Conservation (phyloP, 2,797 vertebrate species). For the Sebastes jordani region DNA sequence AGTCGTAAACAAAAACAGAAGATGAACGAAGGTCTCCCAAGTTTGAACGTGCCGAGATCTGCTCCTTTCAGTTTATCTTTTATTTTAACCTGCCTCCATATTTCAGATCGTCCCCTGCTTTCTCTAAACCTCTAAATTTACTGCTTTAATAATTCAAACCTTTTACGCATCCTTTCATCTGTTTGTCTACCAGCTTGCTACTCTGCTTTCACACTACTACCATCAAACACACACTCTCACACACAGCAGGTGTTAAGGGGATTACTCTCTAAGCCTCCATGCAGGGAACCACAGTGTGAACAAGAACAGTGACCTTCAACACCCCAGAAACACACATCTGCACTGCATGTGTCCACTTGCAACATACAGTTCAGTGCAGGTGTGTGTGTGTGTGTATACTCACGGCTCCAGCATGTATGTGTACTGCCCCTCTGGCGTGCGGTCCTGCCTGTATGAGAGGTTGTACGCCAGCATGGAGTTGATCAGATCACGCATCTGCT, state of each 20-base stretch:
- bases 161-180: not conserved
- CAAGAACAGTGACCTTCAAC: conserved; percentile 66
- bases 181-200: conserved; percentile 22
- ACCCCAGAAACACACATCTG: conserved; percentile 33
- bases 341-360: conserved; percentile 8
- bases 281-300: conserved; percentile 43
- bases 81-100: not conserved
- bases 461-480: conserved; percentile 95
- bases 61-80: not conserved
- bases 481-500: conserved; percentile 90
- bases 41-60: not conserved
- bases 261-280: conserved; percentile 71
- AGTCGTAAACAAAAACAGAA: not conserved
- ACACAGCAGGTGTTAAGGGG: conserved; percentile 51
- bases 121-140: not conserved
- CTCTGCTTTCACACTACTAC: conserved; percentile 11
- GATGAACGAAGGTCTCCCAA: not conserved
- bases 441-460: conserved; percentile 94
- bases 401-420: conserved; percentile 92
- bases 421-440: conserved; percentile 91
- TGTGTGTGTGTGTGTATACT: conserved; percentile 73
- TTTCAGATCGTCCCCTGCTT: not conserved
- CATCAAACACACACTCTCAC: conserved; percentile 11
- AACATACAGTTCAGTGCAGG: not conserved
- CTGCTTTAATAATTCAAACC: not conserved